phyloP scores from a whole-genome alignment of 2,113 vertebrate species.

The Pachypanchax playfairii region DNA sequence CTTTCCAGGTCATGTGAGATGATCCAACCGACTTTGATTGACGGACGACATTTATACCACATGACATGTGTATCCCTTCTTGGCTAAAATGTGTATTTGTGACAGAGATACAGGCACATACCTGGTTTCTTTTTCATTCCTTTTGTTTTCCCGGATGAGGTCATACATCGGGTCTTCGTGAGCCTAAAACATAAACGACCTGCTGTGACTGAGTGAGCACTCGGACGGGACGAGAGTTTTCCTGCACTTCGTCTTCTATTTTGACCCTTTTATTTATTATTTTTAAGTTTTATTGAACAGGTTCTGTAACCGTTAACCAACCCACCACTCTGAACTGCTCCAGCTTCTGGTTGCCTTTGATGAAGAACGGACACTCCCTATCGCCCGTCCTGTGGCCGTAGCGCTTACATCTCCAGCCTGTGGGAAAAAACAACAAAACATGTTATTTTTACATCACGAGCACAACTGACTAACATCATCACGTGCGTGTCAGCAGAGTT shows the following conservation, averaged over 20 bases:
- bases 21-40: conserved; percentile 16
- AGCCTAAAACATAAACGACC: conserved; percentile 76
- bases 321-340: conserved; percentile 98
- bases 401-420: conserved; percentile 96
- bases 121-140: conserved; percentile 92
- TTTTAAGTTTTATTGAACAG: not conserved
- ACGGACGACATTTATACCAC: not conserved
- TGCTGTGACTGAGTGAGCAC: not conserved
- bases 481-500: not conserved
- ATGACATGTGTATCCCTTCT: not conserved
- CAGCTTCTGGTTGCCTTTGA: conserved; percentile 97
- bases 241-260: too few species aligned
- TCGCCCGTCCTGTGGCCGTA: conserved; percentile 97
- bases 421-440: conserved; percentile 26
- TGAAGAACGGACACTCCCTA: conserved; percentile 95
- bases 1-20: conserved; percentile 50
- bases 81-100: too few species aligned
- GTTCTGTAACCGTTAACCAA: not conserved
- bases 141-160: conserved; percentile 90
- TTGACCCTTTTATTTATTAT: not conserved
- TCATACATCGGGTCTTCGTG: conserved; percentile 98
- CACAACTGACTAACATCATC: not conserved
- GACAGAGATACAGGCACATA: conserved; percentile 46
- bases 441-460: not conserved
- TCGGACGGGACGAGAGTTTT: too few species aligned